Conservation (phyloP, 1,140 invertebrate species). For the Cepaea nemoralis region DNA sequence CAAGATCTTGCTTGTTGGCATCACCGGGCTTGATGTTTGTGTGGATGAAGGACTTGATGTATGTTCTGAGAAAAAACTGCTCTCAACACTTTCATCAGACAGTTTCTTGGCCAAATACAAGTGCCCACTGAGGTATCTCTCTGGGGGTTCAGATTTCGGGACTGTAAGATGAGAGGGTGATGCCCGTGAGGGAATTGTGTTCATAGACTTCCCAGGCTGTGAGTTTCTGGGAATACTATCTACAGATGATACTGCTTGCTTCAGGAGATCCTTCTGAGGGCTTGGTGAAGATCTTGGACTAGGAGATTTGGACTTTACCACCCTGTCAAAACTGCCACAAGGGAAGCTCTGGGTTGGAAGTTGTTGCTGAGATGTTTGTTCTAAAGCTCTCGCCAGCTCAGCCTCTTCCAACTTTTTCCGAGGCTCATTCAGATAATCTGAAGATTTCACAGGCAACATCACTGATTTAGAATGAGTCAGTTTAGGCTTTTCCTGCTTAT, state of each 20-base stretch:
- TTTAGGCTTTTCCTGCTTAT: conserved; percentile 31
- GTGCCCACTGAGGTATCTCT: conserved; percentile 67
- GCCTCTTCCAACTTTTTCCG: conserved; percentile 54
- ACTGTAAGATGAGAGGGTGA: conserved; percentile 41
- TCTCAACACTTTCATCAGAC: conserved; percentile 69
- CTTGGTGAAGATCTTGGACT: background rate
- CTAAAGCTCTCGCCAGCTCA: conserved; percentile 5
- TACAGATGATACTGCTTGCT: background rate
- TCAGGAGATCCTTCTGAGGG: background rate
- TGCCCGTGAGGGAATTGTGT: background rate
- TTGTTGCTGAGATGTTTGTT: background rate
- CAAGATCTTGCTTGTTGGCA: background rate
- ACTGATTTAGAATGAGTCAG: conserved; percentile 30
- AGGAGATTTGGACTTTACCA: background rate
- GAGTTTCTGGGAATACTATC: background rate
- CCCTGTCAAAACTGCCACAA: background rate
- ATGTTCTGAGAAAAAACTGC: conserved; percentile 47
- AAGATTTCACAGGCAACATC: conserved; percentile 29
- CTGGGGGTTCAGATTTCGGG: conserved; percentile 39
- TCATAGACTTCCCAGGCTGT: background rate
- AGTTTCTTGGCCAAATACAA: conserved; percentile 71
- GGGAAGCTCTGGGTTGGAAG: background rate
- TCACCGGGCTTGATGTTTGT: conserved; percentile 18
- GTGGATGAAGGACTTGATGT: conserved; percentile 28
- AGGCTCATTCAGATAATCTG: conserved; percentile 55